phyloP scores from a whole-genome alignment of 37 sponge, comb jelly and placozoan genomes.

The Crambe crambe region DNA sequence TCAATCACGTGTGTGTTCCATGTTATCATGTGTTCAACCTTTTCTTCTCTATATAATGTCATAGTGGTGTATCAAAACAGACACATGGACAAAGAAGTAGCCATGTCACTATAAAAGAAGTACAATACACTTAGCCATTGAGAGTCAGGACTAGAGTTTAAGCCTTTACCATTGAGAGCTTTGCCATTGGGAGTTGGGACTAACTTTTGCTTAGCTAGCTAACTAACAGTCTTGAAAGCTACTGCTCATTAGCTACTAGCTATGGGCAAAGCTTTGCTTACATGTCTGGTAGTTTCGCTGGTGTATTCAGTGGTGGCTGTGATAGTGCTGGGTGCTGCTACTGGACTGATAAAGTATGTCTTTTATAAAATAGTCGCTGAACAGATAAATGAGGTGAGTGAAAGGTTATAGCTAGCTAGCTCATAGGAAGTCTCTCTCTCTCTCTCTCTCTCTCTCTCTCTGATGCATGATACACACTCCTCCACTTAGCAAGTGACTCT shows the following conservation, averaged over 20 bases:
- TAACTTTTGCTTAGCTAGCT: too few relatives aligned
- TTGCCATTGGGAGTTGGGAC: too few relatives aligned
- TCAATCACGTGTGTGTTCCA: too few relatives aligned
- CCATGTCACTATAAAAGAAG: too few relatives aligned
- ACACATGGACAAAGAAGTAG: too few relatives aligned
- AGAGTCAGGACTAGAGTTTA: too few relatives aligned
- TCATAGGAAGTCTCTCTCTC: not conserved
- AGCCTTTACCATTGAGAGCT: too few relatives aligned
- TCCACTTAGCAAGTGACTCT: constrained; percentile 56
- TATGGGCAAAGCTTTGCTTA: not conserved
- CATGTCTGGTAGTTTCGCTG: not conserved
- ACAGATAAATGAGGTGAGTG: not conserved
- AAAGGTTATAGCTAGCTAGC: not conserved
- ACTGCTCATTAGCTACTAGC: not conserved
- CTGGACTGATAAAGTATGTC: not conserved
- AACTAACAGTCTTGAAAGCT: not conserved
- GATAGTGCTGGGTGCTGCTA: not conserved
- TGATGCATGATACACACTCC: not conserved
- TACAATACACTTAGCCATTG: too few relatives aligned
- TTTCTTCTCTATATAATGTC: too few relatives aligned
- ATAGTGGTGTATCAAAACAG: too few relatives aligned
- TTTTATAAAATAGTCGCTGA: not conserved
- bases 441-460: not conserved
- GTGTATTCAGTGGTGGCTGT: not conserved
- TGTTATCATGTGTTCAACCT: too few relatives aligned